Percentiles rank a stretch among this genome's conserved stretches.
Evolutionary conservation across 2,113 vertebrate genomes (phyloP).

Genomic region (Xenus cinereus): DNA sequence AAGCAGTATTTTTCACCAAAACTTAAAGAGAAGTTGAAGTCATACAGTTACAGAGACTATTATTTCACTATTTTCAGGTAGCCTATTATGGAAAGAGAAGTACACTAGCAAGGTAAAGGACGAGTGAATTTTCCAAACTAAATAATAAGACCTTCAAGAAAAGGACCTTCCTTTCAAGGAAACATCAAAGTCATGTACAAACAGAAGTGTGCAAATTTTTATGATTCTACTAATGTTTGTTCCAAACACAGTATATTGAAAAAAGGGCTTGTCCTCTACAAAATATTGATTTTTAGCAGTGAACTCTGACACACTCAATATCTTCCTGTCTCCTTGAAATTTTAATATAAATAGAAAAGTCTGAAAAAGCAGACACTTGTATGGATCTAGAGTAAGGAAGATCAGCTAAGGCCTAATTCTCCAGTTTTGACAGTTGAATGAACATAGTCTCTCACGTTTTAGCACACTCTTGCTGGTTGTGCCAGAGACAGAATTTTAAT

Average conservation of each 20-base stretch:
- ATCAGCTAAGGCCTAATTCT: neutral
- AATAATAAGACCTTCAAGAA: neutral
- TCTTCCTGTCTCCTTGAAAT: neutral
- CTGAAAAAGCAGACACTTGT: neutral
- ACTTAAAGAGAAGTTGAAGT: neutral
- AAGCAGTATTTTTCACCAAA: neutral
- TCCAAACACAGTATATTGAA: neutral
- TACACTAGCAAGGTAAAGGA: neutral
- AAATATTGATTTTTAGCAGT: neutral
- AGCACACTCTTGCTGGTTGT: neutral
- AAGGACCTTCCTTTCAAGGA: neutral
- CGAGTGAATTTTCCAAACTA: neutral
- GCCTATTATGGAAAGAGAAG: neutral
- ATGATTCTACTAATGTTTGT: neutral
- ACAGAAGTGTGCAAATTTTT: neutral
- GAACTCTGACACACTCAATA: neutral
- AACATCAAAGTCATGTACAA: neutral
- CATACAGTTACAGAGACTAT: neutral
- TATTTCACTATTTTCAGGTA: neutral
- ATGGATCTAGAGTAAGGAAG: neutral
- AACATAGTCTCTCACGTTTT: neutral
- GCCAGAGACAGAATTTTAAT: neutral
- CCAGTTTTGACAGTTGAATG: neutral
- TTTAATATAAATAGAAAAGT: conserved; percentile 11
- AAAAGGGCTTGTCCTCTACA: neutral